Evolutionary conservation across 2,797 vertebrate species (phyloP).

Genomic region (Spea hammondii): DNA sequence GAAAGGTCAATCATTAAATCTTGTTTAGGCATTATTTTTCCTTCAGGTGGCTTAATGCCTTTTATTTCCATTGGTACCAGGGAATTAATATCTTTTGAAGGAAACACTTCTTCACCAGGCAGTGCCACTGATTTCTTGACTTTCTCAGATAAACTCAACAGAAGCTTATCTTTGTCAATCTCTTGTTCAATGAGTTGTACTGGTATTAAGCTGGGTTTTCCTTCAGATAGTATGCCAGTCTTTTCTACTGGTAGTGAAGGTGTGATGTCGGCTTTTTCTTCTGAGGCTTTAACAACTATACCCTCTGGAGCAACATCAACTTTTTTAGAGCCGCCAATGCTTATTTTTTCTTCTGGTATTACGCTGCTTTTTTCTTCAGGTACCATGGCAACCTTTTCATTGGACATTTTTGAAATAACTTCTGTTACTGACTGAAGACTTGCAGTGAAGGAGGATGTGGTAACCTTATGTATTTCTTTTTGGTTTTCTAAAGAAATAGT

Average conservation of each 20-base stretch:
- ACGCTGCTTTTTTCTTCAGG: constrained; percentile 56
- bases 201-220: constrained; percentile 54
- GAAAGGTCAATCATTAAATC: constrained; percentile 53
- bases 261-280: no score
- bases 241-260: no score
- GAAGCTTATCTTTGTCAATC: constrained; percentile 57
- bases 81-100: constrained; percentile 48
- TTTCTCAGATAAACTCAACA: constrained; percentile 67
- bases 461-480: constrained; percentile 62
- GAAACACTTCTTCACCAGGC: constrained; percentile 60
- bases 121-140: constrained; percentile 58
- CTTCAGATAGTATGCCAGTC: constrained; percentile 22
- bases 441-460: constrained; percentile 45
- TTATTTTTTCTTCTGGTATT: constrained; percentile 43
- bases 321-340: no score
- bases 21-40: constrained; percentile 43
- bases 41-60: constrained; percentile 41
- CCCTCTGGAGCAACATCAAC: no score
- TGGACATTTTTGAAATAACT: constrained; percentile 53
- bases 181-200: constrained; percentile 54
- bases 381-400: constrained; percentile 5
- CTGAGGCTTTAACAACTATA: no score
- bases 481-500: constrained; percentile 53
- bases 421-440: constrained; percentile 44
- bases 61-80: constrained; percentile 44